Conservation (phyloP, 2,113 vertebrate genomes). For the Lampris incognitus region DNA sequence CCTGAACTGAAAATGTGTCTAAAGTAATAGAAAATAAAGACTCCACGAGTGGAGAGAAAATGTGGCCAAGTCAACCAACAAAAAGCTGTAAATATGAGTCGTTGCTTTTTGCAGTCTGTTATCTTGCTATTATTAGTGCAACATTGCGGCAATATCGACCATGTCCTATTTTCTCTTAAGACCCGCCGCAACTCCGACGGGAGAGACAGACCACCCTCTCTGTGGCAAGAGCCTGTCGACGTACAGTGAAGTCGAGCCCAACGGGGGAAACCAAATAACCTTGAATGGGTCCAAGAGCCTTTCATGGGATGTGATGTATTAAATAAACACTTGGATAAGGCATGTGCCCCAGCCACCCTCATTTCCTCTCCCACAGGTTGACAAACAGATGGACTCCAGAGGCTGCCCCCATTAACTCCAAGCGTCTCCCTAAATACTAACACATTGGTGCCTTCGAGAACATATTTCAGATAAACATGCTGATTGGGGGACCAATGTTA, state of each 20-base stretch:
- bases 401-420: conserved; percentile 37
- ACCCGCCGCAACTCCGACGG: conserved; percentile 1
- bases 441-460: conserved; percentile 4
- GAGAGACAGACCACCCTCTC: conserved; percentile 61
- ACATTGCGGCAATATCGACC: neutral
- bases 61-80: too few species aligned
- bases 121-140: conserved; percentile 27
- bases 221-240: conserved; percentile 49
- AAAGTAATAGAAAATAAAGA: neutral
- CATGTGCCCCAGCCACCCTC: conserved; percentile 50
- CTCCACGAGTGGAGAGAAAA: neutral
- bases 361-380: conserved; percentile 60
- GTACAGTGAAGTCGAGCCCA: conserved; percentile 19
- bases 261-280: conserved; percentile 57
- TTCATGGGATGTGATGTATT: conserved; percentile 59
- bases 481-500: conserved; percentile 26
- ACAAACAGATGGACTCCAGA: conserved; percentile 65
- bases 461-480: conserved; percentile 55
- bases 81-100: neutral
- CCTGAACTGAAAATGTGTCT: neutral
- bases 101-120: neutral
- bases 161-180: conserved; percentile 22
- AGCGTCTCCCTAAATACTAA: conserved; percentile 24
- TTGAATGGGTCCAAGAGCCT: conserved; percentile 44
- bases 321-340: conserved; percentile 51